Percentiles rank a stretch among this genome's conserved stretches.
Conservation (phyloP, 2,888 invertebrate species). For the Andrena minutula region DNA sequence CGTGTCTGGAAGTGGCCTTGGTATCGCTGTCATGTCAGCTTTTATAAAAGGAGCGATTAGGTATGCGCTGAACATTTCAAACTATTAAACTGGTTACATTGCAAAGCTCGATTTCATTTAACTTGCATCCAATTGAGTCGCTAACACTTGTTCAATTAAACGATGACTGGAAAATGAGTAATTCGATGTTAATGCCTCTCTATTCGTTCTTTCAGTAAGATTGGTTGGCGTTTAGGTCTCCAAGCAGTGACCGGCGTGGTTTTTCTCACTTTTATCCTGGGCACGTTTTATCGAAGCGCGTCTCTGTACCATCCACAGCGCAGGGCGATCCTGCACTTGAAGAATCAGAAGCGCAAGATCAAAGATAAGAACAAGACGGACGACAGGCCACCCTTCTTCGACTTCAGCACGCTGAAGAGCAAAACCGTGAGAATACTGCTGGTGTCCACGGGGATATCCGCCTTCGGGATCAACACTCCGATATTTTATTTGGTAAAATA, state of each 20-base stretch:
- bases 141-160: background rate
- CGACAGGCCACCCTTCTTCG: conserved; percentile 94
- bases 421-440: conserved; percentile 94
- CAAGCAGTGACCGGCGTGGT: conserved; percentile 95
- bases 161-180: background rate
- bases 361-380: conserved; percentile 92
- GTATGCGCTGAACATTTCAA: conserved; percentile 85
- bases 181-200: background rate
- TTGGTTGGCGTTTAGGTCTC: conserved; percentile 93
- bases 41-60: conserved; percentile 92
- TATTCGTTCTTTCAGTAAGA: conserved; percentile 86
- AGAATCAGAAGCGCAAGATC: conserved; percentile 94
- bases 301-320: conserved; percentile 95
- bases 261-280: conserved; percentile 93
- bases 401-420: conserved; percentile 93
- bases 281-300: conserved; percentile 95
- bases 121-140: too few relatives aligned
- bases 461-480: conserved; percentile 94
- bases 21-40: conserved; percentile 93
- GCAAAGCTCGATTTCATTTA: background rate
- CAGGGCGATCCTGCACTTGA: conserved; percentile 94
- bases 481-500: conserved; percentile 90
- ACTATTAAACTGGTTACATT: background rate
- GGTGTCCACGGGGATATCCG: conserved; percentile 92
- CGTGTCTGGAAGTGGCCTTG: conserved; percentile 93